A percentile compares a stretch with the other conserved stretches of the same genome.
These are phyloP conservation scores for Anguilla obscura DNA, from an alignment of 2,797 vertebrate genomes.

Conservation along the genomic window DNA sequence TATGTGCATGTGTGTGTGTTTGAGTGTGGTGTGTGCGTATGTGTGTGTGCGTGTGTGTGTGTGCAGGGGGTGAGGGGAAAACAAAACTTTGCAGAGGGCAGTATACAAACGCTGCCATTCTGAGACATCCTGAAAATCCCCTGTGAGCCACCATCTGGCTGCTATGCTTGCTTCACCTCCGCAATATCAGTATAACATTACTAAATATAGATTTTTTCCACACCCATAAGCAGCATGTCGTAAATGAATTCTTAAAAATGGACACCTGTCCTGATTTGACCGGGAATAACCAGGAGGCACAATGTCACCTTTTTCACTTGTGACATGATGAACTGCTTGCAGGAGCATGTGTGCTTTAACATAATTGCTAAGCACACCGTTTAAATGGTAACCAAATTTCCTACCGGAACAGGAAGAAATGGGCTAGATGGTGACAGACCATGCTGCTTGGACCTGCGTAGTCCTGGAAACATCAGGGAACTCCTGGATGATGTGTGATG, in stretches of 20 bases:
- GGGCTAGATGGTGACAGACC: conserved; percentile 30
- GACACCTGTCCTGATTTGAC: conserved; percentile 54
- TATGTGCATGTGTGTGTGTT: too few relatives aligned
- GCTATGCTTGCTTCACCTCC: conserved; percentile 61
- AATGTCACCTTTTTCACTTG: conserved; percentile 54
- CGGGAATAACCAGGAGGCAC: conserved; percentile 59
- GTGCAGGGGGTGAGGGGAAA: conserved; percentile 35
- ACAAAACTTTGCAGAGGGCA: conserved; percentile 63
- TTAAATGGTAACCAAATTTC: not conserved
- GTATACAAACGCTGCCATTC: conserved; percentile 74
- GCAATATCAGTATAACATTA: conserved; percentile 48
- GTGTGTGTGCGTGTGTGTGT: not conserved
- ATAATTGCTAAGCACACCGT: not conserved
- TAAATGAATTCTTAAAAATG: conserved; percentile 59
- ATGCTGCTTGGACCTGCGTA: not conserved
- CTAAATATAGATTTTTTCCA: conserved; percentile 63
- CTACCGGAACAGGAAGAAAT: conserved; percentile 14
- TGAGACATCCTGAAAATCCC: conserved; percentile 61
- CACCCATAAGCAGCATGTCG: conserved; percentile 53
- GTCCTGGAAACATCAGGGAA: not conserved
- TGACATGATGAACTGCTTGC: conserved; percentile 47
- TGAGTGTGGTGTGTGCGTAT: too few relatives aligned
- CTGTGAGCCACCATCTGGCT: conserved; percentile 70
- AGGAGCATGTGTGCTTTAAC: not conserved
- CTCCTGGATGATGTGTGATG: not conserved